Evolutionary conservation across 2,797 vertebrate species (phyloP), one percentile per base, ranked within the genome.

Genomic region (Crax fasciolata): DNA sequence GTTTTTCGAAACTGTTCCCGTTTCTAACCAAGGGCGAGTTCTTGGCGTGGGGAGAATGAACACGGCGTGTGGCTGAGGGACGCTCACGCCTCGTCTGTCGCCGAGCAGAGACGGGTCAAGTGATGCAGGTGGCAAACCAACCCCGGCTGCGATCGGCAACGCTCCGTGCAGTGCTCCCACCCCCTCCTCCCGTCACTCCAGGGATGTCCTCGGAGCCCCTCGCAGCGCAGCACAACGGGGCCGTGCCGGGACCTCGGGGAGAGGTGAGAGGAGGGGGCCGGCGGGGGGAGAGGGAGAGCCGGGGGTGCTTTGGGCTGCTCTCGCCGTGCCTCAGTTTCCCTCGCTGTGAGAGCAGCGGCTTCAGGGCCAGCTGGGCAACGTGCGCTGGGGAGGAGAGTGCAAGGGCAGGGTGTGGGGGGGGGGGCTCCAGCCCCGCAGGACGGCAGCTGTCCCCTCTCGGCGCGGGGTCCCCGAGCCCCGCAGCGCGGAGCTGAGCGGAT

Each of bases 251-350:
- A 18, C 77, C 39, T 54, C 87, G 4, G 63, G 73, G 44, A 44
- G 86, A 67, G 68, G 94, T 84, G 82, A 94, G 81, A 35, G 54
- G 30, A 5, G 66, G 18, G 3, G 63, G 16, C 49, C 32, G 1
- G 18, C 48, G n/a, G 28, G 38, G 23, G 78, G 10, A 16, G 2
- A 21, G 9, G 32, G 25, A 4, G 25, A 35, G 10, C 48, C 76
- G 32, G 11, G 0, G 23, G 30, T 11, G 28, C 74, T 67, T n/a
- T 14, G 4, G 48, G 8, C 7, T 0, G 0, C 8, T 0, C 49
- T 27, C 19, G 6, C 6, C 0, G 17, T 55, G 89, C 89, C 86
- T 94, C 90, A 28, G 59, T 89, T 94, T 90, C 95, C 8, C 66
- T 39, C 0, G 14, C 43, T 15, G 0, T 3, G 49, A 20, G 28